Evolutionary conservation across 1,140 invertebrate species (phyloP).

Genomic region (Heliconius eleuchia): DNA sequence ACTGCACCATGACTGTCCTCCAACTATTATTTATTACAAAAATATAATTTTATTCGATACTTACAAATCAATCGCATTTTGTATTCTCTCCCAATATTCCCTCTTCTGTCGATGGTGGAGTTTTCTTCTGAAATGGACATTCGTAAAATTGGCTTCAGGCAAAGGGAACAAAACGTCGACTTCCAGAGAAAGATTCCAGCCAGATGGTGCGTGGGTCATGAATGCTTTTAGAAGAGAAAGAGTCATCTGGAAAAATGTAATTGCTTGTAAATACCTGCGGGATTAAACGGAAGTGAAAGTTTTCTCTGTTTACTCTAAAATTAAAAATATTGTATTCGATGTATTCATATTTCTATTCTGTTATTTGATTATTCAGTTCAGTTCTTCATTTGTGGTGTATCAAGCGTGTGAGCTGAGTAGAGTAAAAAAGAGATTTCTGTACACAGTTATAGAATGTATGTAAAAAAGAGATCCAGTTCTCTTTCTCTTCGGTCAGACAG

Average conservation of each 20-base stretch:
- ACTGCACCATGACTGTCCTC: too few relatives aligned
- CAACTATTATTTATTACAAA: too few relatives aligned
- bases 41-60: conserved; percentile 21
- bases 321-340: too few relatives aligned
- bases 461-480: too few relatives aligned
- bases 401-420: too few relatives aligned
- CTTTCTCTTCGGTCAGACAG: too few relatives aligned
- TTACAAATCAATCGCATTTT: conserved; percentile 65
- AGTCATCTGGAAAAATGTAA: conserved; percentile 61
- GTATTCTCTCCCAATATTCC: conserved; percentile 65
- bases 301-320: too few relatives aligned
- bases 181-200: conserved; percentile 72
- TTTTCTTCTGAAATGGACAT: conserved; percentile 51
- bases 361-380: too few relatives aligned
- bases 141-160: conserved; percentile 53
- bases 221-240: conserved; percentile 68
- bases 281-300: neutral
- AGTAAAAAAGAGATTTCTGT: too few relatives aligned
- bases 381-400: too few relatives aligned
- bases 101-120: conserved; percentile 69
- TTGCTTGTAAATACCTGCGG: neutral
- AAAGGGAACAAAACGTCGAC: conserved; percentile 65
- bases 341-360: too few relatives aligned
- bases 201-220: conserved; percentile 68
- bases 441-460: too few relatives aligned